phyloP scores from a whole-genome alignment of 2,888 invertebrate species.

The Drosophila acutilabella region DNA sequence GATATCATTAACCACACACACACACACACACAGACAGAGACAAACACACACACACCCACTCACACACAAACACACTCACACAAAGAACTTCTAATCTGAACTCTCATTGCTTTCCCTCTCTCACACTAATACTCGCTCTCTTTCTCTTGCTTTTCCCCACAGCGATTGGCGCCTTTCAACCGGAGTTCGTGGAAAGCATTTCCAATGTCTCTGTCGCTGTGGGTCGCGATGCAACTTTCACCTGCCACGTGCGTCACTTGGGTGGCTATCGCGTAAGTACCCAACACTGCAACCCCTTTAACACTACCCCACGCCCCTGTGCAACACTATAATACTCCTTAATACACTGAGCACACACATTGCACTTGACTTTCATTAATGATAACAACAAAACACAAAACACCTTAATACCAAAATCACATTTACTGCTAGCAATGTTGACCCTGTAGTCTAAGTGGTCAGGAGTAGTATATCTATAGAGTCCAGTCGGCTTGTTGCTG shows the following conservation, averaged over 20 bases:
- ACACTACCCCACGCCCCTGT: not conserved
- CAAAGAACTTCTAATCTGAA: slow-evolving; percentile 58
- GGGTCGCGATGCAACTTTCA: slow-evolving; percentile 94
- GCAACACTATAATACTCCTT: not conserved
- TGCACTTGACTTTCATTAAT: slow-evolving; percentile 49
- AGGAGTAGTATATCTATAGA: too few relatives aligned
- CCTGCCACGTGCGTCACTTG: slow-evolving; percentile 93
- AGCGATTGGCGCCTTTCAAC: slow-evolving; percentile 91
- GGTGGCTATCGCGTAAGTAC: slow-evolving; percentile 94
- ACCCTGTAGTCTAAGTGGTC: not conserved
- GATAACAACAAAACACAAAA: slow-evolving; percentile 9
- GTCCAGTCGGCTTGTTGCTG: too few relatives aligned
- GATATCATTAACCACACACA: slow-evolving; percentile 74
- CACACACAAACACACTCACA: slow-evolving; percentile 21
- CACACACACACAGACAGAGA: slow-evolving; percentile 48
- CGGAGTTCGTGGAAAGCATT: slow-evolving; percentile 93
- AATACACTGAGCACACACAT: slow-evolving; percentile 20
- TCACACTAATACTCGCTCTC: slow-evolving; percentile 18
- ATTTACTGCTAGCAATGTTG: not conserved
- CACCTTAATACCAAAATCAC: not conserved
- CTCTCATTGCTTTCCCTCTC: slow-evolving; percentile 29
- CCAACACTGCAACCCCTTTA: slow-evolving; percentile 1
- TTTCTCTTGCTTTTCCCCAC: slow-evolving; percentile 52
- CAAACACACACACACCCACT: slow-evolving; percentile 17
- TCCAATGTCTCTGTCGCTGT: slow-evolving; percentile 93